phyloP scores from a whole-genome alignment of 2,888 invertebrate species.

The Lathronympha strigana region DNA sequence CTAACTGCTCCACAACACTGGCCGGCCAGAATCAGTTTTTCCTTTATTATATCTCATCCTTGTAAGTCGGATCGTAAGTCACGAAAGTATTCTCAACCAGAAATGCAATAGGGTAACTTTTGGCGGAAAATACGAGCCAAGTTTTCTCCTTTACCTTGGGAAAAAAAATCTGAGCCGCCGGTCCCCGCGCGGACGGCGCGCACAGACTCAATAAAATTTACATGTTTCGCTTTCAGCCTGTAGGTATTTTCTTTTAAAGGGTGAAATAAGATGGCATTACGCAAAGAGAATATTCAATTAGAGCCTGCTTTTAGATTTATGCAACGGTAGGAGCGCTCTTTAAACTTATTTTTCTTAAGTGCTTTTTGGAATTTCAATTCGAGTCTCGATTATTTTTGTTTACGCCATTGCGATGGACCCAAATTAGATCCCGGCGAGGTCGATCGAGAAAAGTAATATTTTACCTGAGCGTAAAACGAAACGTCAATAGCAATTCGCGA shows the following conservation, averaged over 20 bases:
- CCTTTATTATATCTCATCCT: conserved; percentile 61
- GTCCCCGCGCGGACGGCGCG: conserved; percentile 62
- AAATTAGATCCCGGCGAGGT: conserved; percentile 36
- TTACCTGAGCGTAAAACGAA: conserved; percentile 36
- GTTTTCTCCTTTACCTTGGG: conserved; percentile 74
- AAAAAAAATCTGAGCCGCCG: conserved; percentile 70
- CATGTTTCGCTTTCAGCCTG: conserved; percentile 79
- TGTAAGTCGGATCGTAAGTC: conserved; percentile 75
- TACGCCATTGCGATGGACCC: conserved; percentile 43
- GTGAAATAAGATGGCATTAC: conserved; percentile 79
- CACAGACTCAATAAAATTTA: conserved; percentile 81
- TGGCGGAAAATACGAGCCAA: conserved; percentile 79
- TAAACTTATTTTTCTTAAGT: conserved; percentile 59
- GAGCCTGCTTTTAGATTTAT: conserved; percentile 75
- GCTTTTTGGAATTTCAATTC: conserved; percentile 50
- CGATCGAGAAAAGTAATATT: conserved; percentile 40
- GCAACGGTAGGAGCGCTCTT: conserved; percentile 58
- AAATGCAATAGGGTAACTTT: conserved; percentile 75
- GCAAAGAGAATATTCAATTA: conserved; percentile 83
- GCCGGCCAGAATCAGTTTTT: conserved; percentile 58
- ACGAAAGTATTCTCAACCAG: conserved; percentile 74
- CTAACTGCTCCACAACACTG: conserved; percentile 51
- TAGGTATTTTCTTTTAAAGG: conserved; percentile 80
- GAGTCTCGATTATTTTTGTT: conserved; percentile 50
- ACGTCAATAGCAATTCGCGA: conserved; percentile 36